Evolutionary conservation across 2,888 invertebrate species (phyloP), one percentile per base, ranked within the genome.

Genomic region (Epistrophella euchroma): DNA sequence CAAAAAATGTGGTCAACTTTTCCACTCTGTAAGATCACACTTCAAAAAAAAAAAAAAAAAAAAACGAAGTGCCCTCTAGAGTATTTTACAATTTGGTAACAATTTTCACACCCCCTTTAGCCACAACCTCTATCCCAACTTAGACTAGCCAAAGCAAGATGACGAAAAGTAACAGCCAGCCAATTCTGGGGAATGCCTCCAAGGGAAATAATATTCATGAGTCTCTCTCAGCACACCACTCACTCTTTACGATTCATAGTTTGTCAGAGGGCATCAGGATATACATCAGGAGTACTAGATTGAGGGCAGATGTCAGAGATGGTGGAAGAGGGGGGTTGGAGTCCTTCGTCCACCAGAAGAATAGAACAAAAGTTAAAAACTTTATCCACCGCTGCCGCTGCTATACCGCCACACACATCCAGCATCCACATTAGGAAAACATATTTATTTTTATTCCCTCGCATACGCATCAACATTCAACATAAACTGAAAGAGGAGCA

Each of bases 1-100:
- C 13, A 72, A 90, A 90, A 89, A 89, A 89, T 90, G 89, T 71
- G 86, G 86, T 86, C 86, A 86, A 86, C 86, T 82, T 86, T 86
- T 86, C 45, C 86, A 86, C 86, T 86, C 81, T 47, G 55, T 45
- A 58, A 76, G 68, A 76, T 80, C 72, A 85, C 58, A 68, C 35
- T 58, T 37, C 47, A 37, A 50, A 62, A 75, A 70, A 75, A 19
- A 28, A 45, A 40, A 47, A 68, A 35, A 68, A 60, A 81, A 78
- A 77, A 74, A 86, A 86, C 77, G 66, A 86, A 86, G 77, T 86
- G 77, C 77, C 82, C 86, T 86, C 86, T 52, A 71, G 86, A 86
- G 86, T 82, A 86, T 86, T 86, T 86, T 86, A 86, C 86, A 86
- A 82, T 86, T 86, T 86, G 77, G 86, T 82, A 86, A 74, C 81